Evolutionary conservation across 2,113 vertebrate genomes (phyloP).

Genomic region (Rhabdomys dilectus): DNA sequence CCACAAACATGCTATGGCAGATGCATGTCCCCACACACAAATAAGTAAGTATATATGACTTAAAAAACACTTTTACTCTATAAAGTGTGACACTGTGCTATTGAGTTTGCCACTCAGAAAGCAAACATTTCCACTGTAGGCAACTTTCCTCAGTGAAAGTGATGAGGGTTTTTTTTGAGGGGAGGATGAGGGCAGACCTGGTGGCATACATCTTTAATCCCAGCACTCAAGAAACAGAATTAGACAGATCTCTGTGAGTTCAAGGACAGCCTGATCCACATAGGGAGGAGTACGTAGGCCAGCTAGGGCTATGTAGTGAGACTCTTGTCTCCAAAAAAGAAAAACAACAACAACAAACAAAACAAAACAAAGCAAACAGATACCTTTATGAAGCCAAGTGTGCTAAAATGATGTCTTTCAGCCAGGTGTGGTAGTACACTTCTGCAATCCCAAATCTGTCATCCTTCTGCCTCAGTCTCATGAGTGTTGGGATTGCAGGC

Average conservation of each 20-base stretch:
- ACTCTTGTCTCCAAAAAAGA: background rate
- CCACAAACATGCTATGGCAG: background rate
- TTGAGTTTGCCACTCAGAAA: background rate
- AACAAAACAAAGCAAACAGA: background rate
- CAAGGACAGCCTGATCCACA: background rate
- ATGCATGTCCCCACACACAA: background rate
- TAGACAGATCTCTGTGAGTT: background rate
- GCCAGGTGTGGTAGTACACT: background rate
- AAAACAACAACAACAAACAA: background rate
- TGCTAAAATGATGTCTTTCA: background rate
- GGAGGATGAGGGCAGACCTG: too few species aligned
- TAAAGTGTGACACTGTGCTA: background rate
- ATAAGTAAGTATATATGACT: background rate
- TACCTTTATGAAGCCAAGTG: background rate
- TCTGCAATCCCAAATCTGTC: background rate
- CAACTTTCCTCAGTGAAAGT: background rate
- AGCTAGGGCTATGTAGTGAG: background rate
- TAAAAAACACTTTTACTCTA: background rate
- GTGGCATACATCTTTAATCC: background rate
- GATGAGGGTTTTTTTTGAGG: background rate
- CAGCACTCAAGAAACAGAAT: background rate
- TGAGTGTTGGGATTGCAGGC: background rate
- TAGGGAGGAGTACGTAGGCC: background rate
- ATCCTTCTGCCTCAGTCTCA: background rate
- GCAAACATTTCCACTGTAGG: background rate